Percentiles rank a stretch among this genome's conserved stretches.
These are phyloP conservation scores for Montifringilla adamsi DNA, from an alignment of 2,113 vertebrate species.

Conservation along the genomic window DNA sequence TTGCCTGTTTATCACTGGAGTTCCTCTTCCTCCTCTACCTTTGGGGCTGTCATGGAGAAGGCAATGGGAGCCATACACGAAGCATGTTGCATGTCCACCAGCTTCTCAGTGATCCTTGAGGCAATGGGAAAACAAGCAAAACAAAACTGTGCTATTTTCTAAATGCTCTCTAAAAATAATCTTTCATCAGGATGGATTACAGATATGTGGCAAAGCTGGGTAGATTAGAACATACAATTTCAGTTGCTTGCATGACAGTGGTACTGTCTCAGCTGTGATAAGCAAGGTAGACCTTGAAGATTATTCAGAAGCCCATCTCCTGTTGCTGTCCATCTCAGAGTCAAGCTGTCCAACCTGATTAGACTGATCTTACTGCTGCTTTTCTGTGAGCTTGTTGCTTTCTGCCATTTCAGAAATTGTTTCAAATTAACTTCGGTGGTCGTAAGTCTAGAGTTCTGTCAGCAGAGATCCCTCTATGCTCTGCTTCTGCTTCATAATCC, in stretches of 20 bases:
- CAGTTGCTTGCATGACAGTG: background rate
- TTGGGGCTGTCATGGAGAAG: background rate
- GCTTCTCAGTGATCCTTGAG: background rate
- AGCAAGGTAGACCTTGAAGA: background rate
- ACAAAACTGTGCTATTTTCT: background rate
- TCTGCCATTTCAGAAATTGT: background rate
- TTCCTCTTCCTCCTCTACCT: background rate
- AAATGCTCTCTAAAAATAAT: conserved; percentile 10
- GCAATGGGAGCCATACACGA: background rate
- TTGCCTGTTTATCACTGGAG: background rate
- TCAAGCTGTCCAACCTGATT: background rate
- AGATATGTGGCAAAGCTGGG: background rate
- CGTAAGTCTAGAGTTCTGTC: background rate
- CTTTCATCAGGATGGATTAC: conserved; percentile 30
- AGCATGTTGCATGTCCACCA: background rate
- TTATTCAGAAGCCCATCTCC: background rate
- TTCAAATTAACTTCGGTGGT: background rate
- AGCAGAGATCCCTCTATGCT: background rate
- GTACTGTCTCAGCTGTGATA: background rate
- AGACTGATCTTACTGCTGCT: background rate
- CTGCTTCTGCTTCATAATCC: background rate
- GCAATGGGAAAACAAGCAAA: background rate
- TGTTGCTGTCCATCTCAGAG: background rate
- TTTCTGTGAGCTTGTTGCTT: background rate
- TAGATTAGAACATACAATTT: conserved; percentile 4